Conservation (phyloP, 1,140 invertebrate species). For the Macrosteles quadrilineatus region DNA sequence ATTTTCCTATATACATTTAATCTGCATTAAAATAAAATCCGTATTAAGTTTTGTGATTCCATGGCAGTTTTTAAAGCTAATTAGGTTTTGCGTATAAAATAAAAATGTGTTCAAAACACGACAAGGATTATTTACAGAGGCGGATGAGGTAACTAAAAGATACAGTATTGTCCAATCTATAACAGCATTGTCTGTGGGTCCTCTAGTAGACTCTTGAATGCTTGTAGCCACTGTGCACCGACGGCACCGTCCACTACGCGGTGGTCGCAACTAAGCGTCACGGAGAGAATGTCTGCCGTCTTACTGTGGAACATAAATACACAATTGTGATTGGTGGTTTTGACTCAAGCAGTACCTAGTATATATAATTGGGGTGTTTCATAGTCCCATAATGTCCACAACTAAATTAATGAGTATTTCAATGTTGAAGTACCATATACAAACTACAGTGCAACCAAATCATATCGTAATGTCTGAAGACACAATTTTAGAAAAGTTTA, state of each 20-base stretch:
- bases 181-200: conserved; percentile 58
- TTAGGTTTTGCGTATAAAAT: too few species aligned
- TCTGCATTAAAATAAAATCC: too few species aligned
- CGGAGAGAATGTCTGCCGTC: conserved; percentile 67
- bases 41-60: too few species aligned
- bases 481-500: too few species aligned
- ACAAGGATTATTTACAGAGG: too few species aligned
- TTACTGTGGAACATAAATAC: conserved; percentile 36
- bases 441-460: too few species aligned
- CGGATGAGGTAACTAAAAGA: too few species aligned
- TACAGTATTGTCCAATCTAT: background rate
- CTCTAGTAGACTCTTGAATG: conserved; percentile 79
- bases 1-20: too few species aligned
- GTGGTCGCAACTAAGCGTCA: conserved; percentile 90
- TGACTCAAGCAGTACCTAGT: too few species aligned
- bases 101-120: too few species aligned
- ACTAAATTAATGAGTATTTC: background rate
- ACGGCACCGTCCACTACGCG: conserved; percentile 84
- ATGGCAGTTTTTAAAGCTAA: too few species aligned
- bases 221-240: conserved; percentile 84
- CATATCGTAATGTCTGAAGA: background rate
- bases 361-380: background rate
- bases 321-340: too few species aligned
- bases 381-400: background rate
- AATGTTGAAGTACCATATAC: background rate